Percentiles rank a stretch among this genome's conserved stretches.
These are phyloP conservation scores for Parasteatoda tepidariorum DNA, from an alignment of 1,140 invertebrate species.

Conservation along the genomic window DNA sequence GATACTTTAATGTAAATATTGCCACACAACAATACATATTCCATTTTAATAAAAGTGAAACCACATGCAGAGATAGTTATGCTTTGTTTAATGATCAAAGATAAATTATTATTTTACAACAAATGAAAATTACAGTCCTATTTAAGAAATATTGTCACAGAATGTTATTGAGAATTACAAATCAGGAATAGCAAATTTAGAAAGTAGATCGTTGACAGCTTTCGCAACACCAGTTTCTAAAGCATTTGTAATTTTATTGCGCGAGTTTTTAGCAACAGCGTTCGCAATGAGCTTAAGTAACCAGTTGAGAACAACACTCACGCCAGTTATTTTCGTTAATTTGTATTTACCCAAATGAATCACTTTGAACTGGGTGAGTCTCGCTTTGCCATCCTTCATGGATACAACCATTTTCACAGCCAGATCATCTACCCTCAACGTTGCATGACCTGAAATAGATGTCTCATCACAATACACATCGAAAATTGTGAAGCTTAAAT, in stretches of 20 bases:
- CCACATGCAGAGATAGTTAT: too few species aligned
- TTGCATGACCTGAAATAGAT: slow-evolving; percentile 40
- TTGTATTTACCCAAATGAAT: slow-evolving; percentile 44
- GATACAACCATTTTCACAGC: slow-evolving; percentile 44
- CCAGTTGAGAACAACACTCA: slow-evolving; percentile 56
- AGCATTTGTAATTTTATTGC: slow-evolving; percentile 39
- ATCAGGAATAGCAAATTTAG: slow-evolving; percentile 34
- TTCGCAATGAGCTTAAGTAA: slow-evolving; percentile 52
- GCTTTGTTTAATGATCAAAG: too few species aligned
- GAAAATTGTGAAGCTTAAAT: too few species aligned
- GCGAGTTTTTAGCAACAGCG: slow-evolving; percentile 35
- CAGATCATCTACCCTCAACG: slow-evolving; percentile 18
- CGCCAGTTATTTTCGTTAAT: slow-evolving; percentile 54
- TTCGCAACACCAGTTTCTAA: slow-evolving; percentile 43
- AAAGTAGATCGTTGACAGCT: slow-evolving; percentile 28
- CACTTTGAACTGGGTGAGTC: slow-evolving; percentile 37
- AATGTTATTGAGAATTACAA: too few species aligned
- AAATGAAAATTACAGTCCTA: too few species aligned
- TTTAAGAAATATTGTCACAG: too few species aligned
- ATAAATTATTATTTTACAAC: too few species aligned
- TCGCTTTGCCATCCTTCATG: slow-evolving; percentile 34
- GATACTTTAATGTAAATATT: too few species aligned
- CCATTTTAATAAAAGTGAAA: too few species aligned
- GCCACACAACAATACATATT: too few species aligned
- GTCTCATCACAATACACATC: too few species aligned